Evolutionary conservation across 2,113 vertebrate genomes (phyloP).

Genomic region (Eonycteris spelaea): DNA sequence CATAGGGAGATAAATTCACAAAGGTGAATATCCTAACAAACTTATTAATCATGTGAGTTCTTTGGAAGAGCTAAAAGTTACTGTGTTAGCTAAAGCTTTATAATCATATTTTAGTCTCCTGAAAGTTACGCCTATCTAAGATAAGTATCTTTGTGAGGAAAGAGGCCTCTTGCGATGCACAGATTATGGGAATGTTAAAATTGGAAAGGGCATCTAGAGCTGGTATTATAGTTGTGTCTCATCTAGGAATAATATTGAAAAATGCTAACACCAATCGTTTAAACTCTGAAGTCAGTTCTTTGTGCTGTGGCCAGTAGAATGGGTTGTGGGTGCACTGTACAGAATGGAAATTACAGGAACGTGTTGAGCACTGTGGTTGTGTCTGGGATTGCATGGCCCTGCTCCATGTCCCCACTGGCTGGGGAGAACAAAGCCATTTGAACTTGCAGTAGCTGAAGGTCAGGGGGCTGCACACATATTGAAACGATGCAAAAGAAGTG

Average conservation of each 20-base stretch:
- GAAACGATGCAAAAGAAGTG: not conserved
- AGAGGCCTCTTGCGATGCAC: conserved; percentile 39
- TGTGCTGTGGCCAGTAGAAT: not conserved
- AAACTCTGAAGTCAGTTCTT: not conserved
- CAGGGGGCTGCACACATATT: not conserved
- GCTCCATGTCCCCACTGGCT: fast-evolving
- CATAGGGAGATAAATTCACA: not conserved
- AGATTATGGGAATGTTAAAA: conserved; percentile 58
- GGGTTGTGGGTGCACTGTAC: fast-evolving
- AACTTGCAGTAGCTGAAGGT: not conserved
- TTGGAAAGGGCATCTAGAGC: conserved; percentile 63
- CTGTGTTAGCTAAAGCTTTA: conserved; percentile 1
- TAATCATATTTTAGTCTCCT: conserved; percentile 43
- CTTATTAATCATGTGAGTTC: conserved; percentile 15
- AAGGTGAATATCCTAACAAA: conserved; percentile 18
- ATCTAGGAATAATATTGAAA: conserved; percentile 54
- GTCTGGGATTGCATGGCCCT: too few species aligned
- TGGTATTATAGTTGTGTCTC: conserved; percentile 58
- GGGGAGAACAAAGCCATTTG: not conserved
- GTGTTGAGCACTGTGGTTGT: not conserved
- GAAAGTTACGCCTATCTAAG: conserved; percentile 56
- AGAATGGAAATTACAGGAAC: not conserved
- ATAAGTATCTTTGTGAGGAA: conserved; percentile 68
- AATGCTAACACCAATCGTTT: conserved; percentile 43
- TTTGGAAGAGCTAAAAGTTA: conserved; percentile 40